Percentiles rank a stretch among this genome's conserved stretches.
phyloP scores from a whole-genome alignment of 37 sponge, comb jelly and placozoan genomes.

The Agelas oroides region DNA sequence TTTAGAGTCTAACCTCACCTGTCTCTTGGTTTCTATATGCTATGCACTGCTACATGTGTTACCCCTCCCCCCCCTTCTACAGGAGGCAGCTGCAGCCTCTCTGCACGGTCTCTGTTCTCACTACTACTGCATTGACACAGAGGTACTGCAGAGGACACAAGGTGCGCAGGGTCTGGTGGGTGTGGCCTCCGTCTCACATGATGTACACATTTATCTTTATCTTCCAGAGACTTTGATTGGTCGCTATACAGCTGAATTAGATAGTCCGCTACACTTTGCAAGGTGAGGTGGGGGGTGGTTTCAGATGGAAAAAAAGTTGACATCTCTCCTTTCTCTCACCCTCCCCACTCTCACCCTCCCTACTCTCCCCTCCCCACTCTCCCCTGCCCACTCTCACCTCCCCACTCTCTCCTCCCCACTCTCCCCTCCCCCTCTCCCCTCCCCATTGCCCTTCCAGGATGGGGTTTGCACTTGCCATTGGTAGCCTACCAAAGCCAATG shows the following conservation, averaged over 20 bases:
- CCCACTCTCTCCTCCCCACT: too few relatives aligned
- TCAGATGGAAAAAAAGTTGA: not conserved
- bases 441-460: conserved; percentile 62
- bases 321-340: too few relatives aligned
- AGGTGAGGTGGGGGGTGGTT: conserved; percentile 1
- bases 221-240: conserved; percentile 33
- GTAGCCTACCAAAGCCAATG: conserved; percentile 64
- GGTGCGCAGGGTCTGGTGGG: not conserved
- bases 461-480: conserved; percentile 88
- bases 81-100: conserved; percentile 71
- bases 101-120: conserved; percentile 38
- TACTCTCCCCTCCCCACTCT: too few relatives aligned
- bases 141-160: conserved; percentile 1
- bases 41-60: too few relatives aligned
- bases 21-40: not conserved
- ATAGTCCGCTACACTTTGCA: conserved; percentile 23
- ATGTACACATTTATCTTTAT: not conserved
- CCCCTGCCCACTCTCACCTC: too few relatives aligned
- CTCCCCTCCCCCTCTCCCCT: too few relatives aligned
- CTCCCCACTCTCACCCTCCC: too few relatives aligned
- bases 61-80: conserved; percentile 1
- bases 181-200: too few relatives aligned
- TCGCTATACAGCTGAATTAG: conserved; percentile 17
- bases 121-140: conserved; percentile 48
- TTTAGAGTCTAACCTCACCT: not conserved